Percentiles rank a stretch among this genome's conserved stretches.
Conservation (phyloP, 2,797 vertebrate species). For the Diplodus sargus region DNA sequence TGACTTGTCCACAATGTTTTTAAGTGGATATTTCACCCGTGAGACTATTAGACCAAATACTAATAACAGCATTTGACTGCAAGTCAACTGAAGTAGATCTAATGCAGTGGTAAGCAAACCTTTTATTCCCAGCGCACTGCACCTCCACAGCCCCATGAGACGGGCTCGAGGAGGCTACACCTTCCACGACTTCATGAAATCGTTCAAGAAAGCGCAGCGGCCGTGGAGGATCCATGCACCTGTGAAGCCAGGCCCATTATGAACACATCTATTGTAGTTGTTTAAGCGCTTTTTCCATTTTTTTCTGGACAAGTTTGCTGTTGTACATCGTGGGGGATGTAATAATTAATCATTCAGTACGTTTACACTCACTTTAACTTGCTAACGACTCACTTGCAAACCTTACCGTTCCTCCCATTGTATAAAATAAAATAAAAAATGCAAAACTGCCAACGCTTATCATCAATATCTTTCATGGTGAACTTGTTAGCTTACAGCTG, state of each 20-base stretch:
- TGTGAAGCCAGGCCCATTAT: not conserved
- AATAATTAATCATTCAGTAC: too few species aligned
- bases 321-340: too few species aligned
- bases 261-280: not conserved
- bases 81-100: constrained; percentile 22
- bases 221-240: too few species aligned
- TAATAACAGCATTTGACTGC: constrained; percentile 17
- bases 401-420: too few species aligned
- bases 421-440: not conserved
- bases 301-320: too few species aligned
- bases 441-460: not conserved
- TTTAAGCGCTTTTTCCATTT: not conserved
- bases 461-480: not conserved
- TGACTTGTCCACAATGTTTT: constrained; percentile 33
- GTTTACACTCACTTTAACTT: too few species aligned
- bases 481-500: not conserved
- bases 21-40: constrained; percentile 2
- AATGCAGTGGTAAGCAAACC: not conserved
- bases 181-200: not conserved
- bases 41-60: constrained; percentile 7
- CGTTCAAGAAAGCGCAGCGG: not conserved
- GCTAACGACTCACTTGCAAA: too few species aligned
- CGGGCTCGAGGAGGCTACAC: not conserved
- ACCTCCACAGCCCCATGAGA: not conserved
- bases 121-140: not conserved